Base-by-base conservation (phyloP, 2,113 vertebrate species). In the Vidua macroura region DNA sequence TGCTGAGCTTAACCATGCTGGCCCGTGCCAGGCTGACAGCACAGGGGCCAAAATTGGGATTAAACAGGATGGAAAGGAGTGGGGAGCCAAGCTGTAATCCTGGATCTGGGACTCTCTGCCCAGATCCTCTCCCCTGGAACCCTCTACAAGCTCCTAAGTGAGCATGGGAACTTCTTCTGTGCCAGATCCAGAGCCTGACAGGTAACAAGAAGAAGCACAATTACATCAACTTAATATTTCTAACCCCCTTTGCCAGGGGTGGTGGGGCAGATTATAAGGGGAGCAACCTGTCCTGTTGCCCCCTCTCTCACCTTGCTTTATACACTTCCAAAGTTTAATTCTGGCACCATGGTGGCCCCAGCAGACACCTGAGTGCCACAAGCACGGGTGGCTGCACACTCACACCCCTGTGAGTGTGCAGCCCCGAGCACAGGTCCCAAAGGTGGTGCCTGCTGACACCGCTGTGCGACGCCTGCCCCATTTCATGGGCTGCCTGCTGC, bases 371-470 rank as follows among this genome's bases (percentile, higher is more conserved):
- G 27, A 7, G 9, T 51, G 67, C 37, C 70, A 27, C 2, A 0
- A 7, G 70, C 43, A 31, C 0, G 2, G 27, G 37, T 6, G 82
- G 52, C 46, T 48, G 78, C 44, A 39, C 6, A 3, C 39, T 43
- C 10, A 2, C 41, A 44, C 7, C 68, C 27, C 31, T 6, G 21
- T 0, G 0, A n/a, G n/a, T n/a, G n/a, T n/a, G n/a, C n/a, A n/a
- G n/a, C 13, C 12, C 41, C 7, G 31, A 25, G 25, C 68, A 33
- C 35, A 1, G 5, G 19, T 48, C 86, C 79, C 72, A 37, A 4
- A 27, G 11, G 1, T 1, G 10, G 20, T 1, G 41, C 62, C 14
- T 6, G 1, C 13, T 10, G 2, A 21, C 1, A 5, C 0, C 0
- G 48, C 9, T 39, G 68, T 7, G 63, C 48, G 22, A 23, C 0